Conservation (phyloP, 2,888 invertebrate species). For the Kuschelorhynchus macadamiae region DNA sequence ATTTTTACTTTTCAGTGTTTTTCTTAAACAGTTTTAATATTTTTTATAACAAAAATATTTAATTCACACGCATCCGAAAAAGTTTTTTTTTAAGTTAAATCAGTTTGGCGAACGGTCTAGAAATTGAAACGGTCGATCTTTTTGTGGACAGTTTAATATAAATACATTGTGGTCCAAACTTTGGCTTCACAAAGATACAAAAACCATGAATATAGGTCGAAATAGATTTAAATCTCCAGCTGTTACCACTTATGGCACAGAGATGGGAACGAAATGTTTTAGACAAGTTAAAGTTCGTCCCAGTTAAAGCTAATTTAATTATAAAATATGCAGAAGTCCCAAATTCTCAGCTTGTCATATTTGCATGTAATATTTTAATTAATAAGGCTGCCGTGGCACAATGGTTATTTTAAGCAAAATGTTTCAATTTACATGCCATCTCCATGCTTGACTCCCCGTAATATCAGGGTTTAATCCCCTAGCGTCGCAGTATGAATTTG, state of each 20-base stretch:
- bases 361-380: slow-evolving; percentile 39
- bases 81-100: no score
- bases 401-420: slow-evolving; percentile 24
- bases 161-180: not conserved
- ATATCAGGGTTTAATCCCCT: slow-evolving; percentile 21
- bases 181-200: not conserved
- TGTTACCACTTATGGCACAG: slow-evolving; percentile 5
- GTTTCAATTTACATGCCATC: slow-evolving; percentile 38
- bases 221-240: slow-evolving; percentile 4
- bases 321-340: slow-evolving; percentile 30
- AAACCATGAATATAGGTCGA: not conserved
- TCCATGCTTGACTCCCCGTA: slow-evolving; percentile 30
- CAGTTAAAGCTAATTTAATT: slow-evolving; percentile 29
- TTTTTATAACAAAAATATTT: no score
- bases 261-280: not conserved
- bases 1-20: no score
- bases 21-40: no score
- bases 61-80: no score
- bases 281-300: slow-evolving; percentile 1
- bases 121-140: no score
- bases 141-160: no score
- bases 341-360: slow-evolving; percentile 26
- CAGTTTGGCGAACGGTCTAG: no score
- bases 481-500: slow-evolving; percentile 32
- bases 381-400: slow-evolving; percentile 25